Base-by-base conservation (phyloP, 2,888 invertebrate species). In the Xestia rhomboidea region DNA sequence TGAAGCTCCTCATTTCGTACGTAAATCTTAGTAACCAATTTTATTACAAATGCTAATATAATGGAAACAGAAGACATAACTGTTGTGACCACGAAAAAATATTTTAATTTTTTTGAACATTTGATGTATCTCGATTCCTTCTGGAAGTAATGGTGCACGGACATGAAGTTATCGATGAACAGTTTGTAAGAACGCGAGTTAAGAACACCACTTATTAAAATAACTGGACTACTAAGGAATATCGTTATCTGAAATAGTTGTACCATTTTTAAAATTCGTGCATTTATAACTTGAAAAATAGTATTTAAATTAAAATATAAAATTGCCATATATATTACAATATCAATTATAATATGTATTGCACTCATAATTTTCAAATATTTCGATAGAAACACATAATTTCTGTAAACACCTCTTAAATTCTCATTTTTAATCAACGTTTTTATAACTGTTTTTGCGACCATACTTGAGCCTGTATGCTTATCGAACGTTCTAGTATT, bases 321-420 rank as follows among this genome's bases (percentile, higher is more conserved):
- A 24, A 44, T 18, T 3, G 21, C 0, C 1, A 7, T 0, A 30
- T 0, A 68, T 1, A 68, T 4, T 0, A 44, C 4, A 44, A 73
- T 34, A 68, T 80, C 66, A 18, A 69, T 2, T 21, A 30, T 11
- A 8, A 69, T 10, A 13, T 60, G 80, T 15, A 64, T 7, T 34
- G 24, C 15, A 30, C 51, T 27, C 0, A 68, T 6, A 2, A 68
- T 64, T 82, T 73, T 71, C 6, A 7, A 1, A 18, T n/a, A 4
- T 54, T 63, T 71, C 2, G 63, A 24, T 8, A 68, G 2, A 15
- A 68, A 49, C 4, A 24, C 18, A 41, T 71, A 71, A 68, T 74
- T 77, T 68, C 77, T 77, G 5, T 63, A 68, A 60, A 77, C 34
- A 21, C 68, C 73, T 60, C 51, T 38, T 8, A 82, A 30, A 66